These are phyloP conservation scores for Neolamprologus devosi DNA, from an alignment of 2,113 vertebrate species.

Conservation along the genomic window DNA sequence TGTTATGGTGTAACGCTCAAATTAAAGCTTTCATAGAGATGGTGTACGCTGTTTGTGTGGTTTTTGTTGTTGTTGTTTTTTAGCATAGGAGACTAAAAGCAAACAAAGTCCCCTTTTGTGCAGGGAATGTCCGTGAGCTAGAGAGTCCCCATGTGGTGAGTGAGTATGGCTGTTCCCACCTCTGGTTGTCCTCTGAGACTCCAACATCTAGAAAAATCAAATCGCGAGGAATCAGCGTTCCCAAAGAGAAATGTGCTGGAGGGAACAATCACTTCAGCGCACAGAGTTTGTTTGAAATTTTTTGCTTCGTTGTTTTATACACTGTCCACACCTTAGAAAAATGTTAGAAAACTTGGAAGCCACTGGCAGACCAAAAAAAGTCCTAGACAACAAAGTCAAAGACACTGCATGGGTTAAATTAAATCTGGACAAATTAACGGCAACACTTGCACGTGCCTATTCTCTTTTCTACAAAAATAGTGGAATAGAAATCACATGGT, in stretches of 20 bases:
- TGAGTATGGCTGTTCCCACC: conserved; percentile 59
- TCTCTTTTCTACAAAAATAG: conserved; percentile 73
- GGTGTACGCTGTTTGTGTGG: neutral
- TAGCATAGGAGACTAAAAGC: conserved; percentile 40
- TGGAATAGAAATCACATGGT: conserved; percentile 67
- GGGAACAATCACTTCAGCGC: conserved; percentile 53
- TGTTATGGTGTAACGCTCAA: conserved; percentile 54
- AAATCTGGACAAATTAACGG: conserved; percentile 52
- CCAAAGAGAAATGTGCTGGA: conserved; percentile 54
- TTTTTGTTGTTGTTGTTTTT: neutral
- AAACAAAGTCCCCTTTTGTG: conserved; percentile 24
- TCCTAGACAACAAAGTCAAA: conserved; percentile 54
- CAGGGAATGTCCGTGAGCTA: conserved; percentile 38
- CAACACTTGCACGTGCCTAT: conserved; percentile 48
- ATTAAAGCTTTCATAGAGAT: conserved; percentile 64
- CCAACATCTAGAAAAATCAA: neutral
- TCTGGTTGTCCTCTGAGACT: conserved; percentile 17
- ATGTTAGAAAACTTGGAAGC: conserved; percentile 74
- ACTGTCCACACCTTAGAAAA: conserved; percentile 51
- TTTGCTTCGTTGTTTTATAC: conserved; percentile 65
- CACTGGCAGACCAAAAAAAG: conserved; percentile 64
- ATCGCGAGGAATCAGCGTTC: conserved; percentile 32
- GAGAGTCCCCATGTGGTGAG: conserved; percentile 38
- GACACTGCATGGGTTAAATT: conserved; percentile 39
- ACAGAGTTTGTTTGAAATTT: conserved; percentile 46